Conservation (phyloP, 2,113 vertebrate species). For the Hydrolagus affinis region DNA sequence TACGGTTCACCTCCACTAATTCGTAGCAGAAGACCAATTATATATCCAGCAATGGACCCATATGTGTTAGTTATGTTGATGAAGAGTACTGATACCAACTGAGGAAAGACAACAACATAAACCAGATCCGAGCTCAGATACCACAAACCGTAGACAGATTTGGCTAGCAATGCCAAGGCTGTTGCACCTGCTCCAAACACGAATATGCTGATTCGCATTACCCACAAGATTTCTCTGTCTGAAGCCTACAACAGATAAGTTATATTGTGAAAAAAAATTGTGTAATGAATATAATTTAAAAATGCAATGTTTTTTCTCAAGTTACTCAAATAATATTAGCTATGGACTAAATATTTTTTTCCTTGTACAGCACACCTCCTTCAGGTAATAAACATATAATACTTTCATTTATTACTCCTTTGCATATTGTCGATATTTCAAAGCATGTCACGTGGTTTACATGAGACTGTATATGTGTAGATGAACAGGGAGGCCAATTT, state of each 20-base stretch:
- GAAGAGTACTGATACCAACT: conserved; percentile 29
- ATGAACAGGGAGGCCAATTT: too few relatives aligned
- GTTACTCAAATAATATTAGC: background rate
- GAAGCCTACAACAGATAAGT: conserved; percentile 26
- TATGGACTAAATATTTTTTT: too few relatives aligned
- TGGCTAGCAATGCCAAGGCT: conserved; percentile 17
- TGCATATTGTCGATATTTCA: too few relatives aligned
- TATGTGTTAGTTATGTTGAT: conserved; percentile 30
- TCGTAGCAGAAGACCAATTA: conserved; percentile 23
- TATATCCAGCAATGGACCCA: conserved; percentile 9
- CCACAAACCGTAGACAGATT: conserved; percentile 34
- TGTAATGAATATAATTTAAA: background rate
- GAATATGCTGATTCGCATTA: conserved; percentile 16
- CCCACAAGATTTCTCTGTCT: conserved; percentile 32
- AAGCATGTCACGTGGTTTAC: too few relatives aligned
- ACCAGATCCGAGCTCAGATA: conserved; percentile 34
- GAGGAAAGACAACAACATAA: conserved; percentile 32
- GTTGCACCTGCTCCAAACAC: background rate
- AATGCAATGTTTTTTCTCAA: background rate
- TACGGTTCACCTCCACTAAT: conserved; percentile 33
- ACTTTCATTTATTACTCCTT: too few relatives aligned
- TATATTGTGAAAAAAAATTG: background rate
- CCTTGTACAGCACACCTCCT: background rate
- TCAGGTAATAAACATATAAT: too few relatives aligned
- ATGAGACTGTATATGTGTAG: too few relatives aligned